Conservation (phyloP, 1,140 invertebrate species). For the Sarcophaga peregrina region DNA sequence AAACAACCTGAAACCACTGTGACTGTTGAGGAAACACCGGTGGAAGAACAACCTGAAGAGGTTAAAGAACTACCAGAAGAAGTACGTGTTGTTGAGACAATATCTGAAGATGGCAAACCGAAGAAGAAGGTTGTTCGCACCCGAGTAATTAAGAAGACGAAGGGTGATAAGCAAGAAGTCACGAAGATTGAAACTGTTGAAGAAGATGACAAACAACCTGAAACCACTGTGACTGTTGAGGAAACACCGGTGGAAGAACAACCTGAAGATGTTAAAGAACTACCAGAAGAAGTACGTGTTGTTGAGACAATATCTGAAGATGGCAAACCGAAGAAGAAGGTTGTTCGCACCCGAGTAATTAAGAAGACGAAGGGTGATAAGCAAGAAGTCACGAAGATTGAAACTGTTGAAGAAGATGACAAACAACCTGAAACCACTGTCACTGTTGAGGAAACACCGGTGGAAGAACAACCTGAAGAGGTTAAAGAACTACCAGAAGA, state of each 20-base stretch:
- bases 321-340: not conserved
- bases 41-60: not conserved
- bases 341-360: not conserved
- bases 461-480: not conserved
- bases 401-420: constrained; percentile 12
- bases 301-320: not conserved
- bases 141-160: not conserved
- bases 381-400: constrained; percentile 1
- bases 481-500: not conserved
- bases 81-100: constrained; percentile 1
- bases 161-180: constrained; percentile 8
- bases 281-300: constrained; percentile 15
- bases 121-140: not conserved
- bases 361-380: constrained; percentile 4
- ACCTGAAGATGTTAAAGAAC: constrained; percentile 3
- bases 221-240: constrained; percentile 9
- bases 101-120: not conserved
- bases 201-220: constrained; percentile 21
- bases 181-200: not conserved
- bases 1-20: constrained; percentile 21
- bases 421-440: constrained; percentile 18
- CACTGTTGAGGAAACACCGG: not conserved
- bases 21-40: not conserved
- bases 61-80: not conserved
- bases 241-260: not conserved